These are phyloP conservation scores for Drosophila busckii DNA, from an alignment of 1,140 invertebrate species.

Conservation along the genomic window DNA sequence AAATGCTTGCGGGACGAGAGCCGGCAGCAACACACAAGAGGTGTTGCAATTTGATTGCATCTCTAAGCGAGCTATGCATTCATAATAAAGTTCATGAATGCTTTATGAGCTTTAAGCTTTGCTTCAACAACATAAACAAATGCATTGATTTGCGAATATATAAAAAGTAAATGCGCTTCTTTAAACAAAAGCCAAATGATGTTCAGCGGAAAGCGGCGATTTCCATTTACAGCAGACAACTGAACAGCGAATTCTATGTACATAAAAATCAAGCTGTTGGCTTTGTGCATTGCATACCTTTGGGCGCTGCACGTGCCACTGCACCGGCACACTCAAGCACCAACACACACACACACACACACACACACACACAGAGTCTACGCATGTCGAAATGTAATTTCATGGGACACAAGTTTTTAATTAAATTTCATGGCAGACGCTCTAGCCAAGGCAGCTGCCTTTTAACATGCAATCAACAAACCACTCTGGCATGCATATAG, in stretches of 20 bases:
- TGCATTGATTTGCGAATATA: too few relatives aligned
- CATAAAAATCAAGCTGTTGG: conserved; percentile 57
- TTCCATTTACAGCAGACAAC: conserved; percentile 32
- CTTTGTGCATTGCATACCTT: conserved; percentile 46
- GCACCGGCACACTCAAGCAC: conserved; percentile 16
- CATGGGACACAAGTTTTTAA: conserved; percentile 78
- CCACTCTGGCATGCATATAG: conserved; percentile 72
- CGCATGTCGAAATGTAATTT: conserved; percentile 75
- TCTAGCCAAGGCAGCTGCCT: conserved; percentile 46
- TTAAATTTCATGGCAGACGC: conserved; percentile 73
- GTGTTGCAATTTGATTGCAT: conserved; percentile 66
- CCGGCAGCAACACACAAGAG: conserved; percentile 12
- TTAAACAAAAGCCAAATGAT: conserved; percentile 16
- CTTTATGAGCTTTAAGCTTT: conserved; percentile 41
- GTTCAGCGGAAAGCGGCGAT: conserved; percentile 36
- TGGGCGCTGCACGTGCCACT: conserved; percentile 32
- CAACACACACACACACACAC: conserved; percentile 7
- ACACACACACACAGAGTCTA: conserved; percentile 31
- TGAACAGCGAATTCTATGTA: conserved; percentile 20
- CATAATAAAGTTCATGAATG: conserved; percentile 55
- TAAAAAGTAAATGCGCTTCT: too few relatives aligned
- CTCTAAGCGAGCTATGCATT: conserved; percentile 60
- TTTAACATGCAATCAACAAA: conserved; percentile 76
- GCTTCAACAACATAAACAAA: too few relatives aligned
- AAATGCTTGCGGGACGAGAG: conserved; percentile 19